Conservation (phyloP, 1,140 invertebrate species). For the Drepana arcuata region DNA sequence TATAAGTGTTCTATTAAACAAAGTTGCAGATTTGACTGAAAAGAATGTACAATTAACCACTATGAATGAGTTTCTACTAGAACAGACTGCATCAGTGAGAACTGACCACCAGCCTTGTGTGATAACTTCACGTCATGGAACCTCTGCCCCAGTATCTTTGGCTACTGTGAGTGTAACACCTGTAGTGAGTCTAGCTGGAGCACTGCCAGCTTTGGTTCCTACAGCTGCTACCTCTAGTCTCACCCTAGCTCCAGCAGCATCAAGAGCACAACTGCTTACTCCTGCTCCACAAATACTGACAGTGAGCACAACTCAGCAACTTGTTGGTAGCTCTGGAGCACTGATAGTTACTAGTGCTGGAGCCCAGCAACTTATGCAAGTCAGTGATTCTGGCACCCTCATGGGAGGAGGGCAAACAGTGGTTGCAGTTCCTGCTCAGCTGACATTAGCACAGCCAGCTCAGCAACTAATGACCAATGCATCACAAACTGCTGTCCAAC, state of each 20-base stretch:
- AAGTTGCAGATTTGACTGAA: constrained; percentile 55
- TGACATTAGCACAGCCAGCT: constrained; percentile 49
- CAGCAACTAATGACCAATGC: constrained; percentile 55
- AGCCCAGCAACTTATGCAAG: constrained; percentile 64
- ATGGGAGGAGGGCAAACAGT: constrained; percentile 64
- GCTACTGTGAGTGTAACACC: constrained; percentile 64
- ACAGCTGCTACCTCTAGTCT: constrained; percentile 50
- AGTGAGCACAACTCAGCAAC: constrained; percentile 61
- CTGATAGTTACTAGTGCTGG: constrained; percentile 64
- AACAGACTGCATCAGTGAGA: constrained; percentile 52
- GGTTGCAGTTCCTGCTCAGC: constrained; percentile 57
- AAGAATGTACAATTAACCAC: constrained; percentile 61
- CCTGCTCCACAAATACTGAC: constrained; percentile 61
- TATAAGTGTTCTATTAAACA: constrained; percentile 58
- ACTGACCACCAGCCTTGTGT: constrained; percentile 56
- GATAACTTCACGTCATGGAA: constrained; percentile 58
- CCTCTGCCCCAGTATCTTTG: constrained; percentile 58
- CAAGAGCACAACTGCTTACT: constrained; percentile 53
- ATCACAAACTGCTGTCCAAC: constrained; percentile 50
- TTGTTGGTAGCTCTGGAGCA: constrained; percentile 58
- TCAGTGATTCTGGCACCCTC: constrained; percentile 57
- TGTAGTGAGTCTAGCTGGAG: constrained; percentile 56
- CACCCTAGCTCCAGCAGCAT: constrained; percentile 52
- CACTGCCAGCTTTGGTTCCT: constrained; percentile 50
- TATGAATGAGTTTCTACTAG: constrained; percentile 65